A percentile compares a stretch with the other conserved stretches of the same genome.
These are phyloP conservation scores for Pharmacophagus antenor DNA, from an alignment of 2,888 invertebrate species.

Conservation along the genomic window DNA sequence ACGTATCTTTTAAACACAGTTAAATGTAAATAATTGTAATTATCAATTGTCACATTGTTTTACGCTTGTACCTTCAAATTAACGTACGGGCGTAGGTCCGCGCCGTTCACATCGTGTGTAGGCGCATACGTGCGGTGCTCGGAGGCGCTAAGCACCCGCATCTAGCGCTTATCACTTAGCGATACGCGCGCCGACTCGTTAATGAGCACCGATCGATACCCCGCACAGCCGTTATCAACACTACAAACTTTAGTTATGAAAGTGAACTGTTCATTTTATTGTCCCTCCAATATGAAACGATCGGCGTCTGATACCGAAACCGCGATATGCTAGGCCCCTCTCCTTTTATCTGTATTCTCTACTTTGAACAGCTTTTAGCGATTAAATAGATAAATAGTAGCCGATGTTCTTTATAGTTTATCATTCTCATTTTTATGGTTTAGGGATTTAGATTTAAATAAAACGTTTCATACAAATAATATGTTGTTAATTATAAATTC, in stretches of 20 bases:
- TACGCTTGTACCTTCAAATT: not conserved
- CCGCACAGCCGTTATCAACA: conserved; percentile 65
- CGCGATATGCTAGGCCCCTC: not conserved
- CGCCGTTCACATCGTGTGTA: conserved; percentile 19
- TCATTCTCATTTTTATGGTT: no score
- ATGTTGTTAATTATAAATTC: no score
- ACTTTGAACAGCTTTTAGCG: conserved; percentile 5
- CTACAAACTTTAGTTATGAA: conserved; percentile 71
- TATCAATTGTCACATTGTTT: not conserved
- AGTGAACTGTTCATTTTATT: conserved; percentile 35
- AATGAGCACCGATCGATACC: conserved; percentile 63
- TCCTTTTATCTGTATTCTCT: conserved; percentile 15
- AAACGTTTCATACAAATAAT: no score
- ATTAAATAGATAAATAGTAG: conserved; percentile 4
- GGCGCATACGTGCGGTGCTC: conserved; percentile 47
- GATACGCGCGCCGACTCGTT: conserved; percentile 61
- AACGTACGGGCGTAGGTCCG: not conserved
- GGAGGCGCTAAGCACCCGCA: conserved; percentile 64
- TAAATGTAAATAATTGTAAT: not conserved
- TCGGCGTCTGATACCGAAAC: conserved; percentile 31
- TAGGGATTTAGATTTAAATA: no score
- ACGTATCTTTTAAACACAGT: no score
- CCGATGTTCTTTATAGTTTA: not conserved
- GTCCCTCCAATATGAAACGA: conserved; percentile 14
- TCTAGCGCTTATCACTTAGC: conserved; percentile 50